Evolutionary conservation across 2,888 invertebrate species (phyloP), one percentile per base, ranked within the genome.

Genomic region (Scaptodrosophila latifasciaeformis): DNA sequence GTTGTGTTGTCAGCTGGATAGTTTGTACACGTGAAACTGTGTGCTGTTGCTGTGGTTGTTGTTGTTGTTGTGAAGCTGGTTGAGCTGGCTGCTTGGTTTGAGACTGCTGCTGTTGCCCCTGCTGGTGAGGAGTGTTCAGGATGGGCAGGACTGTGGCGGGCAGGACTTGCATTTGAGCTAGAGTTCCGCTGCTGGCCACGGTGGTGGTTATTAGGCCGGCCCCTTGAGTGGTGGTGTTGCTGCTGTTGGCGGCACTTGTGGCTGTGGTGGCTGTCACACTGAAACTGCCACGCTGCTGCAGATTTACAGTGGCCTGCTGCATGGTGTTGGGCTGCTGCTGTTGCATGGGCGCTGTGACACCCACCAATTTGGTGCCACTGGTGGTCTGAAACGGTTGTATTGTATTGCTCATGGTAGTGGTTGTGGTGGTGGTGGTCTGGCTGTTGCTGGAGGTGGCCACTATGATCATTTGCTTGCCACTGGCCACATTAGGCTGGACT

Each of bases 1-100:
- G 92, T 71, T 92, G 92, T 9, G 91, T 90, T 12, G 92, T 92
- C 44, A 93, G 84, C 72, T 92, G 92, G 64, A 93, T 92, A 7
- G 92, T 92, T 78, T 92, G 92, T 49, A 92, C 90, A 59, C 91
- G 88, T 59, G 91, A 91, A 13, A 87, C 85, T 10, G 86, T 82
- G 31, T 85, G 85, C 45, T 83, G 82, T 39, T 79, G 81, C 21
- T 56, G 71, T 4, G 62, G 83, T 40, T 80, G 71, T 46, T 62
- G 72, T 39, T 65, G 71, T 24, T 70, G 72, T 30, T 62, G 74
- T 15, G 75, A 63, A 60, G 24, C 54, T 5, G 39, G 44, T 48
- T 27, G 63, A 10, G 24, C 24, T 7, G 24, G 24, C 43, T 60
- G 65, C 17, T 53, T 66, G 12, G 52, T 24, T 43, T 27, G 65